phyloP scores from a whole-genome alignment of 53 echinoderm and acorn worm genomes.

The Crossaster papposus region DNA sequence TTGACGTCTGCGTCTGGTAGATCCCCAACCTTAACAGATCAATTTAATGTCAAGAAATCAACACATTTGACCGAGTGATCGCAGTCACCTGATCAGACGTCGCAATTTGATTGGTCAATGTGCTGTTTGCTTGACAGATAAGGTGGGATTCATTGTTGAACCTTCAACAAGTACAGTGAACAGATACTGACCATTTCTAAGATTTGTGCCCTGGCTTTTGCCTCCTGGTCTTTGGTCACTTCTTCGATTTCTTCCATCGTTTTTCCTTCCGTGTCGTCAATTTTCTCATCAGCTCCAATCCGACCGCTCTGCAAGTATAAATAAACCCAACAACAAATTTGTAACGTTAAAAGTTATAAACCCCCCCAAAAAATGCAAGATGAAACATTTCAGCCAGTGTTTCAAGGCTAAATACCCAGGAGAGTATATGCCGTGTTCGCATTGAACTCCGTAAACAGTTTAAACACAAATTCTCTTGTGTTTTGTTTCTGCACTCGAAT shows the following conservation, averaged over 20 bases:
- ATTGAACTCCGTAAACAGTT: too few relatives aligned
- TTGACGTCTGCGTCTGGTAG: conserved; percentile 95
- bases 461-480: too few relatives aligned
- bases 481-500: too few relatives aligned
- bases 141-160: not conserved
- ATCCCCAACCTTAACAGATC: conserved; percentile 80
- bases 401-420: too few relatives aligned
- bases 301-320: conserved; percentile 80
- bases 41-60: not conserved
- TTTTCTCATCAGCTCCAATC: conserved; percentile 91
- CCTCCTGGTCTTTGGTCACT: conserved; percentile 71
- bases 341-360: not conserved
- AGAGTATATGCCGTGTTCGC: too few relatives aligned
- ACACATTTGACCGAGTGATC: too few relatives aligned
- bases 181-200: conserved; percentile 87
- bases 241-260: conserved; percentile 75
- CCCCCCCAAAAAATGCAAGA: not conserved
- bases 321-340: not conserved
- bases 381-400: not conserved
- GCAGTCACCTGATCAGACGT: too few relatives aligned
- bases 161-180: not conserved
- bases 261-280: conserved; percentile 83
- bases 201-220: conserved; percentile 93
- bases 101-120: too few relatives aligned
- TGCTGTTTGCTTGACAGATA: not conserved